phyloP scores from a whole-genome alignment of 2,113 vertebrate species.

The Ammodytes dubius region DNA sequence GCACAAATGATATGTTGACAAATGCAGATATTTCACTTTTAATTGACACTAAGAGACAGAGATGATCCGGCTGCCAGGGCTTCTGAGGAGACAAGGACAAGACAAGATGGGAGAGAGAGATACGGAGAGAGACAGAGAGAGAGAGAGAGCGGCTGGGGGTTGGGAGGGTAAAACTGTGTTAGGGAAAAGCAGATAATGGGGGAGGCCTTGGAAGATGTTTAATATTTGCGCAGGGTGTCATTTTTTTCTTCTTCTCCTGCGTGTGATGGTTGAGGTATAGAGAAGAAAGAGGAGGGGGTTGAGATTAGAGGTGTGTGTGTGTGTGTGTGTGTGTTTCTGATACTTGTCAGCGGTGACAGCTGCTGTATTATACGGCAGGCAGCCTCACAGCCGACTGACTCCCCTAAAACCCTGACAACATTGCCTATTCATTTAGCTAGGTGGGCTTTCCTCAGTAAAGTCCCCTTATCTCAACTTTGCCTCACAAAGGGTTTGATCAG shows the following conservation, averaged over 20 bases:
- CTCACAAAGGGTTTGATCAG: slow-evolving; percentile 43
- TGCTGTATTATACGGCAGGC: slow-evolving; percentile 58
- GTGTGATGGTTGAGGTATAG: slow-evolving; percentile 47
- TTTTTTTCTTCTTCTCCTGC: slow-evolving; percentile 43
- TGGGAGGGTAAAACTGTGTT: slow-evolving; percentile 44
- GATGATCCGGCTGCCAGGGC: slow-evolving; percentile 84
- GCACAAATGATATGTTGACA: slow-evolving; percentile 97
- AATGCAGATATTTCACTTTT: slow-evolving; percentile 99
- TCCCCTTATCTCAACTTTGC: slow-evolving; percentile 33
- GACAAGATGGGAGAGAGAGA: slow-evolving; percentile 68
- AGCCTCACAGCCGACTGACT: slow-evolving; percentile 70
- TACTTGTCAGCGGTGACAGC: slow-evolving; percentile 74
- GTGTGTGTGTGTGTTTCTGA: slow-evolving; percentile 71
- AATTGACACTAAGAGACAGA: slow-evolving; percentile 98
- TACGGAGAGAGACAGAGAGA: slow-evolving; percentile 38
- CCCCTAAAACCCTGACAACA: slow-evolving; percentile 71
- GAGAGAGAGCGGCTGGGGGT: neutral
- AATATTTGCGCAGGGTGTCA: slow-evolving; percentile 81
- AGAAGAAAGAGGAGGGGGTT: slow-evolving; percentile 41
- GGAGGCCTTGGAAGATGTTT: slow-evolving; percentile 76
- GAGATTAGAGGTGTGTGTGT: slow-evolving; percentile 78
- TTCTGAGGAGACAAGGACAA: slow-evolving; percentile 83
- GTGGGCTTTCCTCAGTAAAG: slow-evolving; percentile 61
- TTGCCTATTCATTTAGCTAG: slow-evolving; percentile 73
- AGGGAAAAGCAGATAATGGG: slow-evolving; percentile 71